phyloP scores from a whole-genome alignment of 2,888 invertebrate genomes.

The Bimastos eiseni region DNA sequence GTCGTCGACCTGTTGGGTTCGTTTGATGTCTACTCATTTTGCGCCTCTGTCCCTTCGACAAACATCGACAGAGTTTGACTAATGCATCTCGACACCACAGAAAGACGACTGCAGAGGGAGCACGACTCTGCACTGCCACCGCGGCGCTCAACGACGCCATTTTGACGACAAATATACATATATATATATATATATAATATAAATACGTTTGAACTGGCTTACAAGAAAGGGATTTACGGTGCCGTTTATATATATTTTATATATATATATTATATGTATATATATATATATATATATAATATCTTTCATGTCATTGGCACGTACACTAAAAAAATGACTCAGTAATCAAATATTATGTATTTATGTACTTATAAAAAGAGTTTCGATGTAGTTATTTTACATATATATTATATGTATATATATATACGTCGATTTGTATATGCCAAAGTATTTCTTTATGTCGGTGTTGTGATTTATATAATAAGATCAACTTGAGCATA shows the following conservation, averaged over 20 bases:
- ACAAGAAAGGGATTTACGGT: no score
- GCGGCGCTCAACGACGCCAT: neutral
- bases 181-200: conserved; percentile 1
- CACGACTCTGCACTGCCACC: no score
- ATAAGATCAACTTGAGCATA: no score
- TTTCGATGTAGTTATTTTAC: neutral
- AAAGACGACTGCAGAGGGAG: neutral
- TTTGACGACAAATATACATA: neutral
- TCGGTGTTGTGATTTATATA: no score
- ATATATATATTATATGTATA: neutral
- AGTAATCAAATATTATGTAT: neutral
- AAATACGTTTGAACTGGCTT: no score
- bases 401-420: neutral
- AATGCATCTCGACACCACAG: neutral
- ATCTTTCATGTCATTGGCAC: neutral
- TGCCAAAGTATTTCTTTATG: no score
- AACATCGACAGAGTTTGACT: neutral
- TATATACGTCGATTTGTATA: neutral
- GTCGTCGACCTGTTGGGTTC: neutral
- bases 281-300: neutral
- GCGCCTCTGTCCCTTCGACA: neutral
- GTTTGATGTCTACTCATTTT: neutral
- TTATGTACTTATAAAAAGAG: neutral
- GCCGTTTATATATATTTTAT: no score
- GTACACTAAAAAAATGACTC: neutral